phyloP scores from a whole-genome alignment of 2,797 vertebrate genomes.

The Myiotriccus ornatus region DNA sequence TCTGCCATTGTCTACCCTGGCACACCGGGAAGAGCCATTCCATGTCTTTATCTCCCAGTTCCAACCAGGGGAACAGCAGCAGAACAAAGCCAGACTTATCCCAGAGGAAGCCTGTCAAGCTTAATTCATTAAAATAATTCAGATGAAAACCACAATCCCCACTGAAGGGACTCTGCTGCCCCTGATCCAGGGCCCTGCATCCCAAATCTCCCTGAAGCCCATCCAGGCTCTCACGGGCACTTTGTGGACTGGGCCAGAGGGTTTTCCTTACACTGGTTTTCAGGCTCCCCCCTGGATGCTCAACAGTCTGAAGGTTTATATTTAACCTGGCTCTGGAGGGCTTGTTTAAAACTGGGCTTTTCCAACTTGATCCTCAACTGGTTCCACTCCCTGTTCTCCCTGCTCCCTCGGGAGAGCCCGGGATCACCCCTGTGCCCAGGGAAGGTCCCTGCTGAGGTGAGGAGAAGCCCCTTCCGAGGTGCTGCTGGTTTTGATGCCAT shows the following conservation, averaged over 20 bases:
- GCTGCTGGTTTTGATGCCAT: not conserved
- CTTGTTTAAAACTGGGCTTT: not conserved
- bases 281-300: not conserved
- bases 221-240: not conserved
- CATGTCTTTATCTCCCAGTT: not conserved
- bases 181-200: not conserved
- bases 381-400: not conserved
- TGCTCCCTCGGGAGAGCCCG: not conserved
- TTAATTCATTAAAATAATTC: not conserved
- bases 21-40: not conserved
- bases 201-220: not conserved
- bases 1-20: not conserved
- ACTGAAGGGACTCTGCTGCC: not conserved
- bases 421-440: not conserved
- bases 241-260: not conserved
- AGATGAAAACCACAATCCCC: constrained; percentile 19
- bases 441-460: not conserved
- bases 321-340: not conserved
- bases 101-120: constrained; percentile 25
- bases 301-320: not conserved
- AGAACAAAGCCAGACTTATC: not conserved
- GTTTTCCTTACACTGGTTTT: not conserved
- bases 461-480: not conserved
- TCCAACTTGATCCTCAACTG: not conserved
- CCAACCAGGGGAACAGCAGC: not conserved